These are phyloP conservation scores for Clostera curtula DNA, from an alignment of 2,888 invertebrate genomes.

Conservation along the genomic window DNA sequence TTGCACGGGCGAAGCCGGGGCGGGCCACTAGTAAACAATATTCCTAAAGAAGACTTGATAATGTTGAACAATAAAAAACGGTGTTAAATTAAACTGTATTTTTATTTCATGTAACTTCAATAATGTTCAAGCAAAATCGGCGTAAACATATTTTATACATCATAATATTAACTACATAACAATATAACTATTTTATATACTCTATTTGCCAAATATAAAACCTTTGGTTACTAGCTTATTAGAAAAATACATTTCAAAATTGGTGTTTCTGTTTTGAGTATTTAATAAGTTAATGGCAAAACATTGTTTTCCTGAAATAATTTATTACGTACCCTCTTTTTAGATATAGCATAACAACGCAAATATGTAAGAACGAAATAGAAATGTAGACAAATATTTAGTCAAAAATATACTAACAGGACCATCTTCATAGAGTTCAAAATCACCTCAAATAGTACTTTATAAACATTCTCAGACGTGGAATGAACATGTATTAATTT, in stretches of 20 bases:
- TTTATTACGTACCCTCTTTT: too few relatives aligned
- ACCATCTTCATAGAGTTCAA: too few relatives aligned
- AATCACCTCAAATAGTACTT: too few relatives aligned
- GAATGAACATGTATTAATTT: too few relatives aligned
- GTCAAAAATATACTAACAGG: too few relatives aligned
- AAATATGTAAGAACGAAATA: too few relatives aligned
- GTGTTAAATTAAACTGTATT: conserved; percentile 45
- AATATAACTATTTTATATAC: conserved; percentile 33
- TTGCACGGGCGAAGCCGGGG: too few relatives aligned
- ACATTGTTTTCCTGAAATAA: conserved; percentile 3
- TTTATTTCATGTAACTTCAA: conserved; percentile 63
- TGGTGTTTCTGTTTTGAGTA: conserved; percentile 43
- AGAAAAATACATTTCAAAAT: conserved; percentile 38
- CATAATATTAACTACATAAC: conserved; percentile 51
- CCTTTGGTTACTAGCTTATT: conserved; percentile 72
- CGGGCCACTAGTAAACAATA: too few relatives aligned
- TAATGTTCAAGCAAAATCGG: conserved; percentile 58
- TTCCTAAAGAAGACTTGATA: too few relatives aligned
- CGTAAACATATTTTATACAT: conserved; percentile 50
- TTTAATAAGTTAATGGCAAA: conserved; percentile 25
- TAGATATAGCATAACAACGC: too few relatives aligned
- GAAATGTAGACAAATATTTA: too few relatives aligned
- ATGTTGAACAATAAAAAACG: conserved; percentile 7
- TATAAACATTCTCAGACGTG: too few relatives aligned
- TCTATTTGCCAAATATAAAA: conserved; percentile 64